Conservation (phyloP, 2,797 vertebrate species). For the Xenentodon cancila region DNA sequence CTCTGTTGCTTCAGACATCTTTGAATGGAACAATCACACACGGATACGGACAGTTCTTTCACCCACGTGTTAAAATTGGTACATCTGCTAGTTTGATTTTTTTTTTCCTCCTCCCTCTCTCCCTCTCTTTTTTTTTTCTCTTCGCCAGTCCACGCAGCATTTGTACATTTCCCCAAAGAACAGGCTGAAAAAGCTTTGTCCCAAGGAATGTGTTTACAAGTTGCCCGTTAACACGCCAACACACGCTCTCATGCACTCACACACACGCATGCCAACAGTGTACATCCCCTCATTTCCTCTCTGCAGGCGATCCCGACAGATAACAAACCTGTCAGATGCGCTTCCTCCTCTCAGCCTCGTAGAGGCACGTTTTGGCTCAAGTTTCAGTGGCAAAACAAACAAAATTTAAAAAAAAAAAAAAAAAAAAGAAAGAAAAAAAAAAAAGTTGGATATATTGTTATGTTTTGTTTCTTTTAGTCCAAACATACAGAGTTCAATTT, state of each 20-base stretch:
- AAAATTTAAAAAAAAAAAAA: slow-evolving; percentile 73
- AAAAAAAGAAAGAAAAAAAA: slow-evolving; percentile 73
- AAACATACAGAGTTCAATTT: slow-evolving; percentile 96
- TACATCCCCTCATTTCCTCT: slow-evolving; percentile 82
- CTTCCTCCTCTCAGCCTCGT: slow-evolving; percentile 95
- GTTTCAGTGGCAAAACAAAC: slow-evolving; percentile 97
- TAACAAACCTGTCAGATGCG: slow-evolving; percentile 85
- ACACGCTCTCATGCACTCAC: slow-evolving; percentile 84
- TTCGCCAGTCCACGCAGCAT: slow-evolving; percentile 91
- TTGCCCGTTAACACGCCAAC: slow-evolving; percentile 84
- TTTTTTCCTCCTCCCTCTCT: slow-evolving; percentile 81
- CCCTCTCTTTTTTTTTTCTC: slow-evolving; percentile 81
- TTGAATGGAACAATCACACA: slow-evolving; percentile 67
- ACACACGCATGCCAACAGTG: slow-evolving; percentile 84
- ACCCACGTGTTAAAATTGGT: slow-evolving; percentile 65
- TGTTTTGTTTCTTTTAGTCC: slow-evolving; percentile 79
- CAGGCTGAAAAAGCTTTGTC: slow-evolving; percentile 90
- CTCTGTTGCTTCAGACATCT: slow-evolving; percentile 73
- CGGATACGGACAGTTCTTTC: slow-evolving; percentile 73
- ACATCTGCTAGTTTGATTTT: slow-evolving; percentile 68
- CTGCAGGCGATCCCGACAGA: slow-evolving; percentile 91
- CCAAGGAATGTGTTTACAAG: slow-evolving; percentile 99
- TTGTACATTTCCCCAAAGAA: slow-evolving; percentile 91
- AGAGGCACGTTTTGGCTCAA: slow-evolving; percentile 99
- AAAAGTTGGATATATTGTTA: slow-evolving; percentile 67